Evolutionary conservation across 37 sponge, comb jelly and placozoan species (phyloP), one percentile per base, ranked within the genome.

Genomic region (Spongia lamella): DNA sequence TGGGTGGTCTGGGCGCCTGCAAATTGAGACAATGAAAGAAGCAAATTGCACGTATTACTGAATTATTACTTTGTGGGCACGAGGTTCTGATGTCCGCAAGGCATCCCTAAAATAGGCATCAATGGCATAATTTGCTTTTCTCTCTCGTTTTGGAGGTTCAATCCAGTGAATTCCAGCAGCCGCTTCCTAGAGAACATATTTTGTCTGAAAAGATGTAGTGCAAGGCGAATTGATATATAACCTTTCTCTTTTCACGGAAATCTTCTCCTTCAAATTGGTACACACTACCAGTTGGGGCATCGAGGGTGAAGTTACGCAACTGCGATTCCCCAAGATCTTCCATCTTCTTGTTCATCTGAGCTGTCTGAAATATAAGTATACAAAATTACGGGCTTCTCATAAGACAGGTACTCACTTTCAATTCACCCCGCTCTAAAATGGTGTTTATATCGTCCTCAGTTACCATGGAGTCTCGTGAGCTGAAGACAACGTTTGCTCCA

Each of bases 231-330:
- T 58, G n/a, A 49, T 54, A 22, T 2, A 56, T 54, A 20, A 79
- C 88, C 85, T 94, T 94, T 53, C 80, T 67, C 78, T 86, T 89
- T 56, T 92, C 85, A 27, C 92, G 74, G 76, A 89, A 95, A 77
- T 95, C 96, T 72, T 95, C 89, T 47, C 96, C 96, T 61, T 97
- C 99, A 77, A 97, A 97, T 31, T 90, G 79, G 81, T 92, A 94
- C 35, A 97, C 83, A 56, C 86, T 93, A 20, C 89, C 85, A 38
- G 80, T 56, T 1, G 86, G 86, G n/a, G 83, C 86, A 73, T 97
- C 99, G 77, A 97, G 84, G 38, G 93, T 71, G 70, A 97, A 94
- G 49, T 84, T 87, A 50, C 83, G 63, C 63, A 97, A 81, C 57
- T 85, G 80, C 32, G 83, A 83, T 63, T 97, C 99, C 0, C 90